A percentile compares a stretch with the other conserved stretches of the same genome.
phyloP scores from a whole-genome alignment of 2,797 vertebrate genomes.

The Tenualosa ilisha region DNA sequence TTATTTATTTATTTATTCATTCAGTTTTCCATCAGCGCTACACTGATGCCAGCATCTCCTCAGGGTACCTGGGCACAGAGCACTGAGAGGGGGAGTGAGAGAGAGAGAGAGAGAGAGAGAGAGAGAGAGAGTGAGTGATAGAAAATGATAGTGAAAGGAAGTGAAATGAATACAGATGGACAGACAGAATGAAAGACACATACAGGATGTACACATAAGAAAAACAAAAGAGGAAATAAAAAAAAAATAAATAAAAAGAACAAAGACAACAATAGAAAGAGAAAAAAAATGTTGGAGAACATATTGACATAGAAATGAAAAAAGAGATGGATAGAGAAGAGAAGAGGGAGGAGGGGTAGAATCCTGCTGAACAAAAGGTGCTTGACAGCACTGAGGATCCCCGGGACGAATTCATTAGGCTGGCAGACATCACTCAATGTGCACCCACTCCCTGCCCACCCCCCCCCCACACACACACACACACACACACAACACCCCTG shows the following conservation, averaged over 20 bases:
- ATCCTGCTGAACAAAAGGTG: conserved; percentile 49
- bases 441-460: conserved; percentile 56
- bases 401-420: conserved; percentile 58
- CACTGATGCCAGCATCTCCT: conserved; percentile 22
- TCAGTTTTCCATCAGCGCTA: conserved; percentile 22
- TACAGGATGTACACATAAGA: neutral
- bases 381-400: conserved; percentile 49
- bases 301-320: neutral
- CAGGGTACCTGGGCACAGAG: neutral
- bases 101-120: neutral
- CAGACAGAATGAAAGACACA: conserved; percentile 5
- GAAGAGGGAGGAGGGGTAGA: conserved; percentile 16
- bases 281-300: neutral
- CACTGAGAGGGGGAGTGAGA: neutral
- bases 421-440: conserved; percentile 67
- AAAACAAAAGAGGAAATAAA: neutral
- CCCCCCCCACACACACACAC: neutral
- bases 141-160: neutral
- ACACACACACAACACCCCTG: neutral
- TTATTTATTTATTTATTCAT: conserved; percentile 30
- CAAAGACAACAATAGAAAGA: neutral
- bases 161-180: neutral
- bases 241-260: neutral
- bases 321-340: neutral
- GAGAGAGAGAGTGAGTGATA: neutral